Evolutionary conservation across 1,140 invertebrate genomes (phyloP).

Genomic region (Drosophila lini): DNA sequence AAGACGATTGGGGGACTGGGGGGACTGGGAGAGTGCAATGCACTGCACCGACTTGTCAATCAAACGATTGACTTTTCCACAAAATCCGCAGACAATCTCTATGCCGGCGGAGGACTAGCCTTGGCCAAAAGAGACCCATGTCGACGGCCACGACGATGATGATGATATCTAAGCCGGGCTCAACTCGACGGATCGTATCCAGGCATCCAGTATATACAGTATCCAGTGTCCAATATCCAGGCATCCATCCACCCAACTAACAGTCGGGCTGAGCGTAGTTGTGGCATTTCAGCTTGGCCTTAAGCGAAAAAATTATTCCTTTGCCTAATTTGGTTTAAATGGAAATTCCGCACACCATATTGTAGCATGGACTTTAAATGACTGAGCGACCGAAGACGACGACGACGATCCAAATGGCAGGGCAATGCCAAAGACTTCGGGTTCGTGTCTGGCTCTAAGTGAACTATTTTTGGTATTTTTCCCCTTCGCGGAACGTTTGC

Average conservation of each 20-base stretch:
- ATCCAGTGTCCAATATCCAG: slow-evolving; percentile 9
- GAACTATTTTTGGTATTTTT: slow-evolving; percentile 74
- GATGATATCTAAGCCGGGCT: slow-evolving; percentile 67
- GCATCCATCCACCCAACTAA: slow-evolving; percentile 39
- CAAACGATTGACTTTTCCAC: slow-evolving; percentile 78
- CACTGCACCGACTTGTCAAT: slow-evolving; percentile 74
- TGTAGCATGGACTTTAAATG: slow-evolving; percentile 80
- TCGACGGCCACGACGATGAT: slow-evolving; percentile 45
- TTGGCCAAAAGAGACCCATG: slow-evolving; percentile 30
- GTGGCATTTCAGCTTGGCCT: slow-evolving; percentile 51
- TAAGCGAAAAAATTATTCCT: slow-evolving; percentile 74
- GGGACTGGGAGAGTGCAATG: slow-evolving; percentile 23
- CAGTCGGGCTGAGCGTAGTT: slow-evolving; percentile 34
- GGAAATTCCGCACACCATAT: slow-evolving; percentile 81
- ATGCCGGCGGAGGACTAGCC: slow-evolving; percentile 42
- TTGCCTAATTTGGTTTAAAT: slow-evolving; percentile 81
- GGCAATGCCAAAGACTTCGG: slow-evolving; percentile 37
- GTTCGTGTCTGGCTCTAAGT: slow-evolving; percentile 48
- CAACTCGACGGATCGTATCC: slow-evolving; percentile 29
- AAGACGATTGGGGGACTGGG: slow-evolving; percentile 10
- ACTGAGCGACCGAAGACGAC: slow-evolving; percentile 51
- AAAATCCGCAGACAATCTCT: slow-evolving; percentile 77
- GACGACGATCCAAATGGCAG: slow-evolving; percentile 19
- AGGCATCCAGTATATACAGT: slow-evolving; percentile 9
- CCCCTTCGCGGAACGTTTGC: slow-evolving; percentile 37